Conservation (phyloP, 2,113 vertebrate species). For the Condylura cristata region DNA sequence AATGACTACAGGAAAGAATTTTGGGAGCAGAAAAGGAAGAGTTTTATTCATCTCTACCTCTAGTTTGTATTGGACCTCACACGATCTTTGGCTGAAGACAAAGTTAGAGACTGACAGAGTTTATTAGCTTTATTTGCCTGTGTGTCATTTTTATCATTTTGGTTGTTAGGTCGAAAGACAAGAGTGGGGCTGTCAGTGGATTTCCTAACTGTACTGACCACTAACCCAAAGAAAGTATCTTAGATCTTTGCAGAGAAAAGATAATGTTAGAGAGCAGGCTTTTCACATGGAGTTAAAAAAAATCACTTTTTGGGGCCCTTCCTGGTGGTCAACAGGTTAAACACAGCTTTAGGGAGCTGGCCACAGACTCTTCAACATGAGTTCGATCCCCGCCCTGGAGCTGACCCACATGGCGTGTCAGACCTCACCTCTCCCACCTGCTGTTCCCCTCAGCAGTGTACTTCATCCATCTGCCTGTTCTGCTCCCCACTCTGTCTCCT, state of each 20-base stretch:
- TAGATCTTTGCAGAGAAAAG: neutral
- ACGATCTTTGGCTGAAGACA: no score
- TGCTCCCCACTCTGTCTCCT: no score
- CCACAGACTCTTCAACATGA: no score
- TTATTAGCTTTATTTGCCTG: neutral
- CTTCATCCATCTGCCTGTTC: no score
- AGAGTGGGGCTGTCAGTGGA: neutral
- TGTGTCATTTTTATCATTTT: neutral
- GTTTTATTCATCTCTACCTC: neutral
- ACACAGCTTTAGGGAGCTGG: no score
- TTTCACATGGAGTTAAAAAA: neutral
- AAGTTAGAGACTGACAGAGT: neutral
- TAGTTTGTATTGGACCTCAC: neutral
- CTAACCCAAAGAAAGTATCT: neutral
- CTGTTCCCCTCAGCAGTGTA: no score
- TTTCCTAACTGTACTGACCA: neutral
- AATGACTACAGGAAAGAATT: neutral
- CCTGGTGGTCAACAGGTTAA: no score
- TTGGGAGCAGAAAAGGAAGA: no score
- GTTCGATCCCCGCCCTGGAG: no score
- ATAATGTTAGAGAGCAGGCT: neutral
- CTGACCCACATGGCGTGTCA: no score
- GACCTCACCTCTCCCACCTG: no score
- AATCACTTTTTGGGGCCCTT: no score
- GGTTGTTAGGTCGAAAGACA: neutral